Base-by-base conservation (phyloP, 2,797 vertebrate species). In the Fistularia tabacaria region DNA sequence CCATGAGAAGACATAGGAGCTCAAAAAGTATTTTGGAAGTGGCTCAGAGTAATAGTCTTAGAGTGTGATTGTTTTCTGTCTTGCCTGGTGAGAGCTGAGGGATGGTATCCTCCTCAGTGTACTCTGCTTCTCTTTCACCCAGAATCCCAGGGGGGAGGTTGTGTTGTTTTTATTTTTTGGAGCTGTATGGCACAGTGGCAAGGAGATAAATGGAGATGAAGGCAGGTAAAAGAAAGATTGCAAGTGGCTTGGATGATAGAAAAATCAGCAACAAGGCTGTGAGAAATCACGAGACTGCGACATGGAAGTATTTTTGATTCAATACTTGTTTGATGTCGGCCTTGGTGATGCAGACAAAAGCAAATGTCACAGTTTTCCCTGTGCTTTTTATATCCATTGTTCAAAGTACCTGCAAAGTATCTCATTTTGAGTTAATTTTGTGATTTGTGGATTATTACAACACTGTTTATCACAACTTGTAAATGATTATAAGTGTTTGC, bases 121-220 rank as follows among this genome's bases (percentile, higher is more conserved):
- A 47, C 36, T 55, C 46, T 11, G 58, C 62, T 64, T 72, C 47
- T 60, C 39, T 78, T 76, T 79, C 64, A 74, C 73, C 65, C 51
- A n/a, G 49, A 54, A n/a, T 73, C 74, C 64, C 57, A 3, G 42
- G 67, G 69, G 72, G 64, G 39, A 38, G 13, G 6, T 10, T 40
- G 7, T 72, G 69, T 70, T 81, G 76, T 52, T 25, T 25, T 2
- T 25, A 25, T 52, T 25, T 25, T 2, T 25, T 3, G 25, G 25
- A 25, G 25, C 25, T 25, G 25, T 25, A 25, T 25, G 25, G n/a
- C n/a, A 25, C 25, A 25, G 70, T 57, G 52, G 69, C 62, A 25
- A 64, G 13, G 52, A 58, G 59, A 46, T 47, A 58, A 67, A 49
- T 64, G 46, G 48, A 71, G 66, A 74, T 77, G 68, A 81, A 80